These are phyloP conservation scores for Empidonax traillii DNA, from an alignment of 2,113 vertebrate species.

Conservation along the genomic window DNA sequence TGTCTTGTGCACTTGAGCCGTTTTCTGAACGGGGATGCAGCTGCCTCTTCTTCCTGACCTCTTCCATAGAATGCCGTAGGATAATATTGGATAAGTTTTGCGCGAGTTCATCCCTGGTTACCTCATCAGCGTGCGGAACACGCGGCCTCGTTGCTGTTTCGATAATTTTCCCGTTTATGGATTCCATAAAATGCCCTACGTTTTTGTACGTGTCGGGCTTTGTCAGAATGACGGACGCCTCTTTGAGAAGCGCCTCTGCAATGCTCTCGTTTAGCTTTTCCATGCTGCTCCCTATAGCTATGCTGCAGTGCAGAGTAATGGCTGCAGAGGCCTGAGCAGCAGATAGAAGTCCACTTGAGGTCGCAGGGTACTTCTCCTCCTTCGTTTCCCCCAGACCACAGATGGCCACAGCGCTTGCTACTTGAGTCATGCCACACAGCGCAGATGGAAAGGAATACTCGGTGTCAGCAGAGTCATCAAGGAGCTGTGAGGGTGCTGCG, in stretches of 20 bases:
- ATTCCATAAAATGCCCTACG: conserved; percentile 83
- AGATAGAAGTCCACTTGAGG: conserved; percentile 78
- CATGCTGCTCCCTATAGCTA: conserved; percentile 76
- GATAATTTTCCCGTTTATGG: conserved; percentile 82
- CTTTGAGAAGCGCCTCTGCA: conserved; percentile 84
- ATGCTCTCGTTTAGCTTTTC: conserved; percentile 83
- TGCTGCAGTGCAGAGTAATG: conserved; percentile 75
- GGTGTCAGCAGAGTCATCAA: not conserved
- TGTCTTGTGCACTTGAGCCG: conserved; percentile 54
- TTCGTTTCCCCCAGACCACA: conserved; percentile 79
- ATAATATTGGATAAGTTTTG: conserved; percentile 87
- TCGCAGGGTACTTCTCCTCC: conserved; percentile 60
- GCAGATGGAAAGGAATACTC: conserved; percentile 89
- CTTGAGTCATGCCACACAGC: conserved; percentile 88
- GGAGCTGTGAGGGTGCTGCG: not conserved
- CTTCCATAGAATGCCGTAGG: conserved; percentile 86
- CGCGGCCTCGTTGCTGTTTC: conserved; percentile 80
- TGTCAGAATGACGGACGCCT: conserved; percentile 82
- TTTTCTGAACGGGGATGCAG: conserved; percentile 61
- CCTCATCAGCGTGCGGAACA: conserved; percentile 70
- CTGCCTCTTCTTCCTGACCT: conserved; percentile 79
- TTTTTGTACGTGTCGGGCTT: conserved; percentile 79
- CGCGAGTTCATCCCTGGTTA: conserved; percentile 80
- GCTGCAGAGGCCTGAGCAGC: conserved; percentile 80
- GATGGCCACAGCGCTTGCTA: conserved; percentile 87